Conservation (phyloP, 1,140 invertebrate species). For the Hycleus cichorii region DNA sequence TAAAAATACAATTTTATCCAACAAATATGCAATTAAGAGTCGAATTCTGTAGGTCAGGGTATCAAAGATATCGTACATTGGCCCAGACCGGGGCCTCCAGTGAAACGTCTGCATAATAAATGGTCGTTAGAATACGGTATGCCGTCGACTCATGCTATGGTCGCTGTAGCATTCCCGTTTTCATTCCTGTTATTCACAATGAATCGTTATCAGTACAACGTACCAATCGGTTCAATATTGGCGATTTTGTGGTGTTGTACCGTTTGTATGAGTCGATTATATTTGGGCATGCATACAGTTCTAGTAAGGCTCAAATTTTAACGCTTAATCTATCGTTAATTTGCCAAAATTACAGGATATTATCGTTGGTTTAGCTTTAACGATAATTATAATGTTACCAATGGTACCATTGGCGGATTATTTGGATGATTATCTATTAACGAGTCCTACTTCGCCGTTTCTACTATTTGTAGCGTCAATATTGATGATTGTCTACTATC, state of each 20-base stretch:
- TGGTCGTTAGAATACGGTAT: conserved; percentile 88
- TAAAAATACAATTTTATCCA: conserved; percentile 31
- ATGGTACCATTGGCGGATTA: conserved; percentile 66
- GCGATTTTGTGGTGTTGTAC: conserved; percentile 62
- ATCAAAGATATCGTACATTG: conserved; percentile 81
- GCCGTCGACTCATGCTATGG: conserved; percentile 92
- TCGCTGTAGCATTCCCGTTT: conserved; percentile 78
- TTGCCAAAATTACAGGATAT: conserved; percentile 58
- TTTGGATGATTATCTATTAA: conserved; percentile 66
- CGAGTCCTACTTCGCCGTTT: conserved; percentile 57
- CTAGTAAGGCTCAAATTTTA: conserved; percentile 50
- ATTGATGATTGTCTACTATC: conserved; percentile 61
- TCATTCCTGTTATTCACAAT: conserved; percentile 72
- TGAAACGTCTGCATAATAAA: conserved; percentile 72
- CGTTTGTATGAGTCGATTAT: conserved; percentile 77
- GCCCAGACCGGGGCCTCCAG: conserved; percentile 78
- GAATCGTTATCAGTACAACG: conserved; percentile 70
- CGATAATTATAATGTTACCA: conserved; percentile 58
- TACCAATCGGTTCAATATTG: conserved; percentile 46
- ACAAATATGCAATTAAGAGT: not conserved
- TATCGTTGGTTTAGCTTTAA: conserved; percentile 62
- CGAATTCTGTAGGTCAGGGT: conserved; percentile 59
- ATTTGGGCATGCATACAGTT: conserved; percentile 88
- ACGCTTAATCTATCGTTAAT: not conserved
- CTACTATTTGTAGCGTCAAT: conserved; percentile 57